phyloP scores from a whole-genome alignment of 2,113 vertebrate genomes.

The Lynx canadensis region DNA sequence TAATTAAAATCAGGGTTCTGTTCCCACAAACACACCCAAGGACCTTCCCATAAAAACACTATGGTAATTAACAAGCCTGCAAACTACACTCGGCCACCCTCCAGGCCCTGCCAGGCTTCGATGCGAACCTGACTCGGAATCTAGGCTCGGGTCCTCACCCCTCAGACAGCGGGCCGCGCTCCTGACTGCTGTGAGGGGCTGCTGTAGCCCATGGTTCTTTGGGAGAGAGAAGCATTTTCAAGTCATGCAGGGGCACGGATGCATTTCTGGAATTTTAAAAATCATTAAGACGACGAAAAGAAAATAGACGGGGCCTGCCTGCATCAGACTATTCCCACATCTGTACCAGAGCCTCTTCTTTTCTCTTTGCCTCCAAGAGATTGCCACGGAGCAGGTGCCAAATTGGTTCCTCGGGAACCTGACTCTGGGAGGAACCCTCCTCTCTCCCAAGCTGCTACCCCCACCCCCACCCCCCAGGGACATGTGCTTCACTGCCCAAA shows the following conservation, averaged over 20 bases:
- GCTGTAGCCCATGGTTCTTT: slow-evolving; percentile 35
- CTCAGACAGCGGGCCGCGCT: not conserved
- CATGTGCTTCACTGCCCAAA: not conserved
- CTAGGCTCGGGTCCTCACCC: not conserved
- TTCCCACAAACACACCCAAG: slow-evolving; percentile 74
- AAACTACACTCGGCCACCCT: not conserved
- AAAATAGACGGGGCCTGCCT: not conserved
- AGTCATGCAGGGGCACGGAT: slow-evolving; percentile 52
- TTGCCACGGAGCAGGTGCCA: slow-evolving; percentile 23
- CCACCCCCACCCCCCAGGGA: not conserved
- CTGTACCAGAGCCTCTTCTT: not conserved
- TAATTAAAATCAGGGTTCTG: slow-evolving; percentile 74
- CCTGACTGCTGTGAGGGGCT: not conserved
- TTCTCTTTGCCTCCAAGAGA: slow-evolving; percentile 14
- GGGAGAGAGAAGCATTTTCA: not conserved
- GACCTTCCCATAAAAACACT: slow-evolving; percentile 57
- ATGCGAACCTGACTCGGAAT: not conserved
- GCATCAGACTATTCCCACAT: not conserved
- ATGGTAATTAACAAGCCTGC: slow-evolving; percentile 55
- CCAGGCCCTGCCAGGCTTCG: slow-evolving; percentile 27
- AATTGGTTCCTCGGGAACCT: slow-evolving; percentile 50
- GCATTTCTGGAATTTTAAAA: slow-evolving; percentile 61
- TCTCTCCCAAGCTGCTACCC: not conserved
- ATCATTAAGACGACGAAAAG: slow-evolving; percentile 49
- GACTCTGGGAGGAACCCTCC: not conserved